Conservation (phyloP, 92 coral and sea anemone species). For the Phenganax subtilis region DNA sequence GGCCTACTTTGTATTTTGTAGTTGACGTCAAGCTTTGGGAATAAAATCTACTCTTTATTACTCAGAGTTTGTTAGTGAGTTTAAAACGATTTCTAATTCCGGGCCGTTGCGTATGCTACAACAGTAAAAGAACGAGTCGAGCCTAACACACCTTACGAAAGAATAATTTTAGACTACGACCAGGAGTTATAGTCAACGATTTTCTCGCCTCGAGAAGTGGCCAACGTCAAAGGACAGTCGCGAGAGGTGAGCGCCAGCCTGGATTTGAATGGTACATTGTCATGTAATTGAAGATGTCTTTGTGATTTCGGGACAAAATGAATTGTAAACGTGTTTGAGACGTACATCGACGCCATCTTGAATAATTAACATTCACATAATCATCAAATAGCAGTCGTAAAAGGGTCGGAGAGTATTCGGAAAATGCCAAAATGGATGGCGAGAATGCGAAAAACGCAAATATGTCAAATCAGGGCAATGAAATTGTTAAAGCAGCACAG, state of each 20-base stretch:
- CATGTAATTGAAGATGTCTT: neutral
- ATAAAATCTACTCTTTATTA: too few relatives aligned
- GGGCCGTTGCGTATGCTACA: too few relatives aligned
- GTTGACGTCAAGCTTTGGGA: too few relatives aligned
- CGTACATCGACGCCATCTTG: conserved; percentile 14
- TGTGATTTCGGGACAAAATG: neutral
- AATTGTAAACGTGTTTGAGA: neutral
- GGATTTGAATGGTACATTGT: neutral
- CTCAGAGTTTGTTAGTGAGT: too few relatives aligned
- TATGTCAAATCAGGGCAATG: neutral
- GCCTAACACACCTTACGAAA: too few relatives aligned
- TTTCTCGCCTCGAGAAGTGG: neutral
- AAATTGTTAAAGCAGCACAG: neutral
- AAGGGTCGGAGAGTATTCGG: neutral
- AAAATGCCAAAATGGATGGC: neutral
- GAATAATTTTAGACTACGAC: neutral
- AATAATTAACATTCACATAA: neutral
- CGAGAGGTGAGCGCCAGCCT: neutral
- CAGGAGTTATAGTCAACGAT: neutral
- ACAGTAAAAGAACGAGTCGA: too few relatives aligned
- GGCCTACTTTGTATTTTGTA: too few relatives aligned
- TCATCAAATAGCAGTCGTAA: neutral
- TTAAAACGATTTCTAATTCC: too few relatives aligned
- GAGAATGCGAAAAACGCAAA: neutral
- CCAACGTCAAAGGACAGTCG: neutral